Base-by-base conservation (phyloP, 2,888 invertebrate genomes). In the Tenthredo distinguenda region DNA sequence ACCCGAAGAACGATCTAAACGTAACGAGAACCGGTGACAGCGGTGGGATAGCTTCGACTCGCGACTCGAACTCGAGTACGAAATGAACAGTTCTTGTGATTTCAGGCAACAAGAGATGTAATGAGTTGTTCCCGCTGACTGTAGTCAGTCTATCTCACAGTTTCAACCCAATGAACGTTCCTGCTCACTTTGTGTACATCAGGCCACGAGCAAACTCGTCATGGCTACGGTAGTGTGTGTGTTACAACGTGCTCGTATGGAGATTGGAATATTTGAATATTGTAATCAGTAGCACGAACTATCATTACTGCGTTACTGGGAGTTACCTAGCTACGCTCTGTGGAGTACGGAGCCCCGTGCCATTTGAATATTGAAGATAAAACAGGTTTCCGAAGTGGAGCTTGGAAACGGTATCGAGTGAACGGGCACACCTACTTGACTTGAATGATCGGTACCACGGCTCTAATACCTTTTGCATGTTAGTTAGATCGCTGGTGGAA, bases 241-340 rank as follows among this genome's bases (percentile, higher is more conserved):
- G 84, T 77, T 65, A 76, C 82, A 76, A 3, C 79, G 84, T 58
- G 86, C 88, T 87, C 88, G 88, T 90, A 91, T 91, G 89, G 87
- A 90, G 88, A 91, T 91, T 88, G 88, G 88, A 86, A 89, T 89
- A 91, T 91, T 90, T 91, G 90, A 91, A 91, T 91, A 91, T 91
- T 91, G 90, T 90, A 91, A 91, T 91, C 88, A 89, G 88, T 86
- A 87, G 88, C 87, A 88, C 86, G 89, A 86, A 87, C 87, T 86
- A 86, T 87, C 88, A 87, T 90, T 89, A 88, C 88, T 85, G 58
- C 86, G 86, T 87, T 88, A 87, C 86, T 21, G 21, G 18, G 43
- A 74, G 72, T 74, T 74, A 74, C 43, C 43, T 74, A 43, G 72
- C 47, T 47, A 43, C 18, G 72, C 68, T 68, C 68, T 18, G 12